A percentile compares a stretch with the other conserved stretches of the same genome.
phyloP scores from a whole-genome alignment of 2,113 vertebrate species.

The Pseudorasbora parva region DNA sequence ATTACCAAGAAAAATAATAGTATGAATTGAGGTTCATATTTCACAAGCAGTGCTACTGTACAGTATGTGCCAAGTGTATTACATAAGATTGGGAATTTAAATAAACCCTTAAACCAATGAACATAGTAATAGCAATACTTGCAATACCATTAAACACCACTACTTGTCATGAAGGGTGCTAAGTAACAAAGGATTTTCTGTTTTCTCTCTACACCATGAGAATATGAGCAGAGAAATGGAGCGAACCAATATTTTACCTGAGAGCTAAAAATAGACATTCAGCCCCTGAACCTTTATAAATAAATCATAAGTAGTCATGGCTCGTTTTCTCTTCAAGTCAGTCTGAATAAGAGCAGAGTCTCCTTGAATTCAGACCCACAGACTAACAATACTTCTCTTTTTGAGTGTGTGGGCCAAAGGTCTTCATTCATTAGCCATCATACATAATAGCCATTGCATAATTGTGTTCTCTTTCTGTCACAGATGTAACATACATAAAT shows the following conservation, averaged over 20 bases:
- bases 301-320: neutral
- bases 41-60: neutral
- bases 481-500: neutral
- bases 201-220: neutral
- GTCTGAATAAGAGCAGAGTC: neutral
- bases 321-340: constrained; percentile 6
- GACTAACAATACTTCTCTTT: neutral
- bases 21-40: neutral
- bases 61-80: too few relatives aligned
- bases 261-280: constrained; percentile 38
- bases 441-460: neutral
- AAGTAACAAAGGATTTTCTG: neutral
- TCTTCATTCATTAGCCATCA: neutral
- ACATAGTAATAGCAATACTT: neutral
- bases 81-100: neutral
- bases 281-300: constrained; percentile 20
- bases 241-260: constrained; percentile 31
- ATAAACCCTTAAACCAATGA: neutral
- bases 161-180: neutral
- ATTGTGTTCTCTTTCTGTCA: neutral
- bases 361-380: neutral
- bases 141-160: neutral
- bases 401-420: neutral
- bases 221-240: neutral
- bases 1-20: neutral